Conservation (phyloP, 2,888 invertebrate genomes). For the Tenthredo distinguenda region DNA sequence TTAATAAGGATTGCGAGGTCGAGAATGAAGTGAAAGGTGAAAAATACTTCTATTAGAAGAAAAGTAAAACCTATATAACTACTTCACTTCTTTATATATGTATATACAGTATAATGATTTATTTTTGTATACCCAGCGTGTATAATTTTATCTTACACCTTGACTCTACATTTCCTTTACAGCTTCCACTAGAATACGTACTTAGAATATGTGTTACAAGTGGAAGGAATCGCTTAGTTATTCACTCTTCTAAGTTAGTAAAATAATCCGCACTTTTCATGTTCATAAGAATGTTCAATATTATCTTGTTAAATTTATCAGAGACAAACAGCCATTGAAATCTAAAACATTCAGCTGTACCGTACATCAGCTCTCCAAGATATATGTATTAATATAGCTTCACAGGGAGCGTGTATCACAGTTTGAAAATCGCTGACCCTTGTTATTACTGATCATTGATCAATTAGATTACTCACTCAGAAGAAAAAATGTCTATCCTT, state of each 20-base stretch:
- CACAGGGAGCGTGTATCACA: not conserved
- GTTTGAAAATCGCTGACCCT: not conserved
- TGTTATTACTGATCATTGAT: not conserved
- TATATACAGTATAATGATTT: constrained; percentile 38
- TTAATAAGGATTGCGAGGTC: not conserved
- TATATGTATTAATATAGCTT: not conserved
- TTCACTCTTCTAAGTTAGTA: constrained; percentile 22
- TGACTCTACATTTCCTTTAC: constrained; percentile 40
- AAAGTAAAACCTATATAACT: not conserved
- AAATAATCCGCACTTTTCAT: not conserved
- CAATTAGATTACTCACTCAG: not conserved
- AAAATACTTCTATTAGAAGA: not conserved
- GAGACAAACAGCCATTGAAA: not conserved
- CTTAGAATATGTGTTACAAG: constrained; percentile 16
- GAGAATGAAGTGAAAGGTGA: not conserved
- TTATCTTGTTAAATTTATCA: not conserved
- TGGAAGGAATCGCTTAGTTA: constrained; percentile 19
- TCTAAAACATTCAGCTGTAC: not conserved
- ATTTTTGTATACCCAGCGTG: constrained; percentile 36
- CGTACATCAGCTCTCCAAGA: not conserved
- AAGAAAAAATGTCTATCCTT: constrained; percentile 9
- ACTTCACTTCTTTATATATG: not conserved
- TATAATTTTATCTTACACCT: constrained; percentile 27
- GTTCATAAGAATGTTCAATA: not conserved
- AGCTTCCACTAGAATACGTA: constrained; percentile 26